Conservation (phyloP, 2,113 vertebrate species). For the Antechinus flavipes region DNA sequence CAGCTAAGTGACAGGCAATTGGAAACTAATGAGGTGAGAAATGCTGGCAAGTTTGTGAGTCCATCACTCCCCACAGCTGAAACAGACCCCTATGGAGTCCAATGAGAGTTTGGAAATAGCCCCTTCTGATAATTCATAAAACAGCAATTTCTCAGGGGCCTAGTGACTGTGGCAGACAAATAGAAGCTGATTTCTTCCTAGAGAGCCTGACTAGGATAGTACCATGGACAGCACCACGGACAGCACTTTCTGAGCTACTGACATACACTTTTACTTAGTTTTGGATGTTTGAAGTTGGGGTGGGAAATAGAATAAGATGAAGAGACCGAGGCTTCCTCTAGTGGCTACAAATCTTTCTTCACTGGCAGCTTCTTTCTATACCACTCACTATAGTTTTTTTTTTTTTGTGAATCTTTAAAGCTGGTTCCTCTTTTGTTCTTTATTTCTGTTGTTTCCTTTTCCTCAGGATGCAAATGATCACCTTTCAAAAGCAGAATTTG, state of each 20-base stretch:
- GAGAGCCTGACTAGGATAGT: neutral
- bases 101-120: neutral
- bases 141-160: neutral
- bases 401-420: no score
- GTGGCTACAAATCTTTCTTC: neutral
- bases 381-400: neutral
- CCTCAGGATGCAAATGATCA: no score
- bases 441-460: no score
- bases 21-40: slow-evolving; percentile 51
- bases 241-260: neutral
- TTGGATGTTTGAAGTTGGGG: neutral
- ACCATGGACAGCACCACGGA: neutral
- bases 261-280: neutral
- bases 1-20: slow-evolving; percentile 30
- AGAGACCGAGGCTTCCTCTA: neutral
- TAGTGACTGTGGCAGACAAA: neutral
- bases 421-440: no score
- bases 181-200: neutral
- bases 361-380: neutral
- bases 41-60: neutral
- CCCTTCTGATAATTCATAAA: neutral
- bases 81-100: neutral
- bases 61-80: slow-evolving; percentile 1
- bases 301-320: neutral
- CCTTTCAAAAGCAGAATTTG: no score